Evolutionary conservation across 2,113 vertebrate species (phyloP), one percentile per base, ranked within the genome.

Genomic region (Petaurus breviceps): DNA sequence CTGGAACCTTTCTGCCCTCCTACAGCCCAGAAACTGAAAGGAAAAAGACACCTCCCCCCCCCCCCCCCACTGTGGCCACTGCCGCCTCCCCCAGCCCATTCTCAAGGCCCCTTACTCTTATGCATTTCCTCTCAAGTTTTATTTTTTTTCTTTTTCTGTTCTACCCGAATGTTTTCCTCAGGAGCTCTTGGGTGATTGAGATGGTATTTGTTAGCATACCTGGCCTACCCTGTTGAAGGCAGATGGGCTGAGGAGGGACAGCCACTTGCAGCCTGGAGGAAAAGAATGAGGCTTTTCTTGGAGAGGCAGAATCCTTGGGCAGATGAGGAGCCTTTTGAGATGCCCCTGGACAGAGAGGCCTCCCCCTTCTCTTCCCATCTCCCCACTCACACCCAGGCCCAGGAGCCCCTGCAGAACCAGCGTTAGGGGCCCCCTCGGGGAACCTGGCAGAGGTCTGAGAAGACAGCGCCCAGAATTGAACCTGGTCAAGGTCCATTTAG

Each of bases 21-120:
- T 68, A 94, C 93, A 96, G 90, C 61, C 94, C 96, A 97, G 97
- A 98, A 98, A 98, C 94, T 95, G 97, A 97, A 98, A 97, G 97
- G 96, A 97, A 95, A 92, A 95, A 93, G 97, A 95, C 93, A n/a
- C 90, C n/a, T n/a, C n/a, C n/a, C n/a, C n/a, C 28, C 54, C 84
- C 53, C 94, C 92, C 93, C 90, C 89, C 96, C 0, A 52, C 96
- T 89, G 25, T 49, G 47, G 47, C 4, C 47, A 49, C 0, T 89
- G 94, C 92, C 52, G 51, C 43, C 94, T 53, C 49, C n/a, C 57
- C 47, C 51, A 91, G 25, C 91, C 94, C 91, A 91, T 96, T 95
- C 95, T 94, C 52, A 96, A 98, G 96, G 94, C 95, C 37, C 93
- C 51, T 46, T 22, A 57, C 91, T 92, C 96, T 96, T 97, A 95